A percentile compares a stretch with the other conserved stretches of the same genome.
phyloP scores from a whole-genome alignment of 2,888 invertebrate genomes.

The Acleris holmiana region DNA sequence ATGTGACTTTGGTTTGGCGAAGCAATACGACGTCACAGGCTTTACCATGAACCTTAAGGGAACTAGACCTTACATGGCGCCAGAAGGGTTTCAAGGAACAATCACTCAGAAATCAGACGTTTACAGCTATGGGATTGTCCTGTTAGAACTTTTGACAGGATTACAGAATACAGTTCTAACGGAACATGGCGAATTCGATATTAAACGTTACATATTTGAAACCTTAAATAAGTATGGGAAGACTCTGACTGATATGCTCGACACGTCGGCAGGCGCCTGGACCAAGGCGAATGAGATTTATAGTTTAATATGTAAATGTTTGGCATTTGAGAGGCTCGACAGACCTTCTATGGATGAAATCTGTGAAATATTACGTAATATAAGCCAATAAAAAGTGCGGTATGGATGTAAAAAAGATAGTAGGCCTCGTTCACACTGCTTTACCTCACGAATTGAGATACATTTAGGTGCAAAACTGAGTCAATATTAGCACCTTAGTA shows the following conservation, averaged over 20 bases:
- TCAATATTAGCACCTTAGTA: too few relatives aligned
- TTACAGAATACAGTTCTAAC: slow-evolving; percentile 85
- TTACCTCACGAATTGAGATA: too few relatives aligned
- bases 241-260: slow-evolving; percentile 81
- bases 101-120: slow-evolving; percentile 90
- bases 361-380: slow-evolving; percentile 61
- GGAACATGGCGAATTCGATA: slow-evolving; percentile 69
- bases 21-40: slow-evolving; percentile 77
- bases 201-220: slow-evolving; percentile 82
- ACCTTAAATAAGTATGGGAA: slow-evolving; percentile 64
- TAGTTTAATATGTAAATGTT: slow-evolving; percentile 81
- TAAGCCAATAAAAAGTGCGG: slow-evolving; percentile 42
- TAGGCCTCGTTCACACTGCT: too few relatives aligned
- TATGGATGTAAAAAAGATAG: too few relatives aligned
- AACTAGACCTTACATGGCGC: slow-evolving; percentile 91
- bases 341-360: slow-evolving; percentile 85
- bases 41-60: slow-evolving; percentile 85
- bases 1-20: slow-evolving; percentile 90
- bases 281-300: slow-evolving; percentile 79
- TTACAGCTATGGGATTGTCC: slow-evolving; percentile 91
- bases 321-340: slow-evolving; percentile 78
- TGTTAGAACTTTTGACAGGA: slow-evolving; percentile 89
- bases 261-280: slow-evolving; percentile 83
- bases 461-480: too few relatives aligned
- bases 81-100: slow-evolving; percentile 88